Evolutionary conservation across 2,113 vertebrate genomes (phyloP).

Genomic region (Sturnus vulgaris): DNA sequence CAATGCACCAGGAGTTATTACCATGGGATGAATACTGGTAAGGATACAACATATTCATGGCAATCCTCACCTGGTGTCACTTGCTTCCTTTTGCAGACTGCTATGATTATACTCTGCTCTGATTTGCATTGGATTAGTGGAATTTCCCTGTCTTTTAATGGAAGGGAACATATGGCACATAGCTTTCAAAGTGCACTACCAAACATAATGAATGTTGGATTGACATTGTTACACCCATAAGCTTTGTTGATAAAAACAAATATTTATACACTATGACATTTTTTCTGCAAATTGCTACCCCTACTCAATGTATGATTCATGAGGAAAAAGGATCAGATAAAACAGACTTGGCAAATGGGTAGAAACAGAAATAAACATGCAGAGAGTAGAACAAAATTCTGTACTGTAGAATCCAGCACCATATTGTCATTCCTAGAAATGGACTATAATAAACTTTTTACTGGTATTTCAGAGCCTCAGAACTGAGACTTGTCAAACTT

Average conservation of each 20-base stretch:
- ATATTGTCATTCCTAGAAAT: background rate
- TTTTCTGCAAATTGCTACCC: conserved; percentile 37
- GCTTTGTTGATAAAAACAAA: conserved; percentile 57
- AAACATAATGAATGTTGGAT: conserved; percentile 20
- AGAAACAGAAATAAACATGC: conserved; percentile 12
- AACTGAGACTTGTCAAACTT: background rate
- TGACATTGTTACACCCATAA: conserved; percentile 48
- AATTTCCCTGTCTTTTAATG: conserved; percentile 23
- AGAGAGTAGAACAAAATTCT: background rate
- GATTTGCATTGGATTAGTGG: conserved; percentile 21
- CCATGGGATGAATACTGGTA: background rate
- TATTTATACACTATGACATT: conserved; percentile 43
- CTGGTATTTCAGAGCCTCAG: background rate
- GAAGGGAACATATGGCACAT: conserved; percentile 29
- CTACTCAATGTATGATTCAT: conserved; percentile 37
- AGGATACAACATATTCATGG: background rate
- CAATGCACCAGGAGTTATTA: background rate
- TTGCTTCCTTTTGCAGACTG: background rate
- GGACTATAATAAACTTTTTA: background rate
- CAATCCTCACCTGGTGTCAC: background rate
- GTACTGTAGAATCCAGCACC: background rate
- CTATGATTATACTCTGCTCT: background rate
- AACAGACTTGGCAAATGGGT: conserved; percentile 12
- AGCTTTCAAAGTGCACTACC: conserved; percentile 12
- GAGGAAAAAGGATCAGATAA: conserved; percentile 18